Evolutionary conservation across 2,113 vertebrate species (phyloP).

Genomic region (Cisticola juncidis): DNA sequence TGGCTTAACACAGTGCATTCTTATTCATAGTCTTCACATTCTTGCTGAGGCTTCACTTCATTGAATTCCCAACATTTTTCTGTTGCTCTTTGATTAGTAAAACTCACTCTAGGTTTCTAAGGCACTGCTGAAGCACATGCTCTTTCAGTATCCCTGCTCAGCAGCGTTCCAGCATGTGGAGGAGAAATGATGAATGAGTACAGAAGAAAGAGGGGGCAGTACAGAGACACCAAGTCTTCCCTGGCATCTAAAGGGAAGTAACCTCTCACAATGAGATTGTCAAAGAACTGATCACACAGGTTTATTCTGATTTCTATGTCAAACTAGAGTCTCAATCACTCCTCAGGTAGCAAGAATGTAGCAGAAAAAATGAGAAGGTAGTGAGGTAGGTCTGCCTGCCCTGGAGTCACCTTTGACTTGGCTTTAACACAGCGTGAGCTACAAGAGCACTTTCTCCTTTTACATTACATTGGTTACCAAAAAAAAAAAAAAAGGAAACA

Average conservation of each 20-base stretch:
- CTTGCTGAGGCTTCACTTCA: constrained; percentile 18
- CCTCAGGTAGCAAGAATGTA: not conserved
- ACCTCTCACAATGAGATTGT: not conserved
- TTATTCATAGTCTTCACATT: constrained; percentile 19
- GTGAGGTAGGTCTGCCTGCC: not conserved
- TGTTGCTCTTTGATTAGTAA: not conserved
- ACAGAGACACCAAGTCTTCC: not conserved
- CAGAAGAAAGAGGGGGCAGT: not conserved
- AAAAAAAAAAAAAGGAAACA: not conserved
- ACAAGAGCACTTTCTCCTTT: not conserved
- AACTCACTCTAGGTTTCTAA: not conserved
- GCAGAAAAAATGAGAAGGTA: not conserved
- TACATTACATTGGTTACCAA: not conserved
- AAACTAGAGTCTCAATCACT: not conserved
- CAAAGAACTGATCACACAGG: not conserved
- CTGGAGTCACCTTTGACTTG: not conserved
- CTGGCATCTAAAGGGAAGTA: not conserved
- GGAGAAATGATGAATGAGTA: not conserved
- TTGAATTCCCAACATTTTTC: not conserved
- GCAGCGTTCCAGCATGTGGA: not conserved
- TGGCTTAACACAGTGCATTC: not conserved
- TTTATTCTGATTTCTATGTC: not conserved
- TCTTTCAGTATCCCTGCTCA: not conserved
- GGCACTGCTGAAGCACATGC: not conserved
- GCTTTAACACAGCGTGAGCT: not conserved